Evolutionary conservation across 2,113 vertebrate species (phyloP), one percentile per base, ranked within the genome.

Genomic region (Toxostoma redivivum): DNA sequence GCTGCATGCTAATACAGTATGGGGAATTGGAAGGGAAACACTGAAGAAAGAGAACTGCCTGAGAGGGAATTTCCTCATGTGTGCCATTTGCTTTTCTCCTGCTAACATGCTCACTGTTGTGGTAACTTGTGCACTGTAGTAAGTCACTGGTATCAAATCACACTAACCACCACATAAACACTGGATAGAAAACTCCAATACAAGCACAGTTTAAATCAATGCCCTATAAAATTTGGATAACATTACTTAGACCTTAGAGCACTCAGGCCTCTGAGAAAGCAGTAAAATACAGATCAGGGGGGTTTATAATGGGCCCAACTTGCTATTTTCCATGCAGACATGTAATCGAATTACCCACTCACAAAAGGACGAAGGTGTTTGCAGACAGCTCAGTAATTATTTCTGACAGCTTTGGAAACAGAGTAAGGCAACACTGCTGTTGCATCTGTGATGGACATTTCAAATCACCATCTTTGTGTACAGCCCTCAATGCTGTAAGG

Each of bases 261-360:
- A 78, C 57, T 67, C 31, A 60, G 25, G 37, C 48, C 60, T 74
- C 72, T 0, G 0, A 81, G 60, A 40, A 93, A 81, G 60, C 79
- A 20, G 16, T 86, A 94, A 94, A 81, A 78, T 45, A 71, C 31
- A 53, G 37, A 81, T 86, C 20, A 11, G 10, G 23, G 40, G 15
- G 27, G 20, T 30, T 73, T 95, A 70, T 47, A 81, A 78, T 25
- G 44, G 79, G 38, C 53, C 1, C 2, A 76, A 64, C 48, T 78
- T 6, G 1, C 25, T 74, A 48, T 71, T 92, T 90, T 67, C 86
- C 56, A 78, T 40, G 82, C n/a, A 95, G 58, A 88, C 51, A 74
- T 31, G 15, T 83, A 92, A 94, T 81, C 65, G 92, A 88, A 94
- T 92, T 86, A 94, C 31, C 81, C 62, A 87, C 79, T 95, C 24